Percentiles rank a stretch among this genome's conserved stretches.
phyloP scores from a whole-genome alignment of 1,140 invertebrate genomes.

The Gyrodactylus salaris region DNA sequence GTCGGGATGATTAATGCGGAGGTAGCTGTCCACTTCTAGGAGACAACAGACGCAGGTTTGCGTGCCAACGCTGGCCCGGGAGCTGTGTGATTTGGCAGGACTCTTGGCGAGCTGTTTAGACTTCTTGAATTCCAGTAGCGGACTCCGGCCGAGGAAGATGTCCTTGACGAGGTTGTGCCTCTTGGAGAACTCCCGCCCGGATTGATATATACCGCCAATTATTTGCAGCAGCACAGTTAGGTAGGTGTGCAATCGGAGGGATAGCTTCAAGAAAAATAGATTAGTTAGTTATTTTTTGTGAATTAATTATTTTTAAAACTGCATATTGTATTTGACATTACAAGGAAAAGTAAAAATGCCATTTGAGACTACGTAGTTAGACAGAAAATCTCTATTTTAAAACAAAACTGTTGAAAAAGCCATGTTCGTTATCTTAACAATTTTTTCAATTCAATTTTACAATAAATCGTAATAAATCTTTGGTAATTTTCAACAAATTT shows the following conservation, averaged over 20 bases:
- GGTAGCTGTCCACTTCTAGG: neutral
- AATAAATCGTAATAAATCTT: too few species aligned
- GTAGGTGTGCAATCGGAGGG: neutral
- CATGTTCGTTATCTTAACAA: too few species aligned
- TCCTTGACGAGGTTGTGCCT: neutral
- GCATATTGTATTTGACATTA: too few species aligned
- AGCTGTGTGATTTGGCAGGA: too few species aligned
- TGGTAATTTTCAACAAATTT: too few species aligned
- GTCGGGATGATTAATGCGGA: neutral
- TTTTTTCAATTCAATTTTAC: too few species aligned
- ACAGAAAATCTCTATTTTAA: too few species aligned
- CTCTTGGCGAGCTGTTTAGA: neutral
- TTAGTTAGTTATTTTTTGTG: too few species aligned
- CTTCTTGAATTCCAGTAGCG: neutral
- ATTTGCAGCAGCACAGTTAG: neutral
- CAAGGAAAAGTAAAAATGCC: too few species aligned
- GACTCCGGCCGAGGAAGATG: neutral
- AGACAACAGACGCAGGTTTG: constrained; percentile 1
- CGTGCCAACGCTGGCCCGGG: neutral
- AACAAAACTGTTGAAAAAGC: too few species aligned
- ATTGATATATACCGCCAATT: neutral
- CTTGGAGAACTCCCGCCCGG: neutral
- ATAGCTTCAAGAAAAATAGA: neutral
- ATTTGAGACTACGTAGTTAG: too few species aligned
- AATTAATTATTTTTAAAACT: too few species aligned